Percentiles rank a stretch among this genome's conserved stretches.
These are phyloP conservation scores for Rousettus leschenaultii DNA, from an alignment of 2,113 vertebrate genomes.

Conservation along the genomic window DNA sequence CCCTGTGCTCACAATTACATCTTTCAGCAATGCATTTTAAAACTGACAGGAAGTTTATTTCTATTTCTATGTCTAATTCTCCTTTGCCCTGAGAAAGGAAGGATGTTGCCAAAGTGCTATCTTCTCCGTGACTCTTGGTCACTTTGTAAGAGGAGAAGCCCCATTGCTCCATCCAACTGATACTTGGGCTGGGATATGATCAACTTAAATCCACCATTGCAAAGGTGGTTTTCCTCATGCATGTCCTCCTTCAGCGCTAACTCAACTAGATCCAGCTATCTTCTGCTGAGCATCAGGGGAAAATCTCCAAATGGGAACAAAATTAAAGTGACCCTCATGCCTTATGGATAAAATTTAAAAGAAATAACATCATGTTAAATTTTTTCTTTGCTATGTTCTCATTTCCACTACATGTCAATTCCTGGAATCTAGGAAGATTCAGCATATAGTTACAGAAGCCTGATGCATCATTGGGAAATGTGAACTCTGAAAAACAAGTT, in stretches of 20 bases:
- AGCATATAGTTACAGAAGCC: neutral
- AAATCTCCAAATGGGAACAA: neutral
- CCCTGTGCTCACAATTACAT: neutral
- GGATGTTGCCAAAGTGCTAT: neutral
- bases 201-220: neutral
- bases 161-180: neutral
- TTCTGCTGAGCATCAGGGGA: neutral
- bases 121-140: neutral
- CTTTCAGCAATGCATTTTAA: neutral
- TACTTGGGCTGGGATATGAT: neutral
- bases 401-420: slow-evolving; percentile 27
- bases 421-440: neutral
- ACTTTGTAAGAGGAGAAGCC: neutral
- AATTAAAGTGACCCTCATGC: neutral
- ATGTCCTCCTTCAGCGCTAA: neutral
- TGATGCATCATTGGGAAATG: neutral
- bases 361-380: neutral
- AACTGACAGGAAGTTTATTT: neutral
- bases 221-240: neutral
- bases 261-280: neutral
- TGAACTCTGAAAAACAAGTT: neutral
- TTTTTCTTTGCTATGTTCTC: neutral
- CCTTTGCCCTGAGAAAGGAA: neutral
- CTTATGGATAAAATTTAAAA: neutral
- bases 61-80: neutral